Evolutionary conservation across 2,797 vertebrate genomes (phyloP).

Genomic region (Microcaecilia unicolor): DNA sequence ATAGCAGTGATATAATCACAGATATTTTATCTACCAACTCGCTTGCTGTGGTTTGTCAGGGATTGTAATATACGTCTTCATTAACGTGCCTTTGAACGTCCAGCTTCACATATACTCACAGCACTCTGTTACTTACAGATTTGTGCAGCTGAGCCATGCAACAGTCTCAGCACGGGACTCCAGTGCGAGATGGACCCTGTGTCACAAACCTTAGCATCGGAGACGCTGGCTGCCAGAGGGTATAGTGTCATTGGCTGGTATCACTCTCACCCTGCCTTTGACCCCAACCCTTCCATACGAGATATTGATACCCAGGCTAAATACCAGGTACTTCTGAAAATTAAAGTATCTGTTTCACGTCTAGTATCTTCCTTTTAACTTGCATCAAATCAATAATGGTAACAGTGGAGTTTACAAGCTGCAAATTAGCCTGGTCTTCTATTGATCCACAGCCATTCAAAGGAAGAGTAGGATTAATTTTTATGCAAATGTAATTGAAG

Average conservation of each 20-base stretch:
- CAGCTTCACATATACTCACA: no score
- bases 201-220: slow-evolving; percentile 89
- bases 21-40: no score
- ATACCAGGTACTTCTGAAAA: slow-evolving; percentile 70
- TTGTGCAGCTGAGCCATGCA: slow-evolving; percentile 83
- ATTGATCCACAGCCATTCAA: not conserved
- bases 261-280: slow-evolving; percentile 92
- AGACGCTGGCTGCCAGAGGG: slow-evolving; percentile 70
- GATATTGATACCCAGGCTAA: slow-evolving; percentile 95
- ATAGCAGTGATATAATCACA: no score
- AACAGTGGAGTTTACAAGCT: not conserved
- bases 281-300: slow-evolving; percentile 88
- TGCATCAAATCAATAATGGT: fast-evolving
- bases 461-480: not conserved
- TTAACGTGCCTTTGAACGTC: no score
- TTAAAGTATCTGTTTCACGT: not conserved
- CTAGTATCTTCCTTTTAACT: fast-evolving
- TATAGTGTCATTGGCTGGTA: slow-evolving; percentile 90
- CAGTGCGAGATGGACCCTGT: slow-evolving; percentile 98
- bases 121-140: no score
- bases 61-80: no score
- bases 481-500: not conserved
- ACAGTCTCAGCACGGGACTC: slow-evolving; percentile 87
- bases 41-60: no score
- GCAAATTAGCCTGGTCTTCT: no score